Percentiles rank a stretch among this genome's conserved stretches.
These are phyloP conservation scores for Pristionchus japonicus DNA, from an alignment of 2,888 invertebrate species.

Conservation along the genomic window DNA sequence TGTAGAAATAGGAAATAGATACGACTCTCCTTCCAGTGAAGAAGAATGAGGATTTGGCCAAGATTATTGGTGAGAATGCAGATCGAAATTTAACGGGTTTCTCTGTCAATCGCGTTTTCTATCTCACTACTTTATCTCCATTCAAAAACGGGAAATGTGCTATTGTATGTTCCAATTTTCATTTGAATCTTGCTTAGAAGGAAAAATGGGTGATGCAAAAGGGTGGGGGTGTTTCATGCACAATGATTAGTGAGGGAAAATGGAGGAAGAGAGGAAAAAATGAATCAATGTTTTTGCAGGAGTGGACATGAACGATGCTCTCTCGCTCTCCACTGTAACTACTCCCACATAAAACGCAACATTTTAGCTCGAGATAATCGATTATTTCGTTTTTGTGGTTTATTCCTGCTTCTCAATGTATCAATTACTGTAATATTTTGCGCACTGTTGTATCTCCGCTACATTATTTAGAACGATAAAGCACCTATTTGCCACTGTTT, in stretches of 20 bases:
- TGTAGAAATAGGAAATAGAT: too few species aligned
- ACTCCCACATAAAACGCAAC: background rate
- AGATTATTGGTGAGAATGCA: background rate
- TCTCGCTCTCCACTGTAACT: slow-evolving; percentile 20
- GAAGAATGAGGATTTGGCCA: background rate
- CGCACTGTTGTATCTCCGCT: background rate
- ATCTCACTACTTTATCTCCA: too few species aligned
- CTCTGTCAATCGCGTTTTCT: too few species aligned
- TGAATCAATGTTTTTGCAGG: background rate
- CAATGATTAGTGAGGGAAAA: too few species aligned
- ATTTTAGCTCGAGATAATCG: background rate
- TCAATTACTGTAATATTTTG: background rate
- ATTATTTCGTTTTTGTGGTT: background rate
- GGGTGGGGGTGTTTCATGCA: too few species aligned
- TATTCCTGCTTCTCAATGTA: background rate
- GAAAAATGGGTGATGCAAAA: too few species aligned
- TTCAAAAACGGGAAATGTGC: too few species aligned
- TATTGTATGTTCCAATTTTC: too few species aligned
- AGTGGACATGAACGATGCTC: slow-evolving; percentile 13
- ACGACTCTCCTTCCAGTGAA: too few species aligned
- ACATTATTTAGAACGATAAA: background rate
- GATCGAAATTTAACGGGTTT: too few species aligned
- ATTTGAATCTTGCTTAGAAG: too few species aligned
- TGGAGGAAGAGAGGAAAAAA: too few species aligned
- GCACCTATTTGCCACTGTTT: background rate